Conservation (phyloP, 1,140 invertebrate species). For the Drosophila pallidifrons region DNA sequence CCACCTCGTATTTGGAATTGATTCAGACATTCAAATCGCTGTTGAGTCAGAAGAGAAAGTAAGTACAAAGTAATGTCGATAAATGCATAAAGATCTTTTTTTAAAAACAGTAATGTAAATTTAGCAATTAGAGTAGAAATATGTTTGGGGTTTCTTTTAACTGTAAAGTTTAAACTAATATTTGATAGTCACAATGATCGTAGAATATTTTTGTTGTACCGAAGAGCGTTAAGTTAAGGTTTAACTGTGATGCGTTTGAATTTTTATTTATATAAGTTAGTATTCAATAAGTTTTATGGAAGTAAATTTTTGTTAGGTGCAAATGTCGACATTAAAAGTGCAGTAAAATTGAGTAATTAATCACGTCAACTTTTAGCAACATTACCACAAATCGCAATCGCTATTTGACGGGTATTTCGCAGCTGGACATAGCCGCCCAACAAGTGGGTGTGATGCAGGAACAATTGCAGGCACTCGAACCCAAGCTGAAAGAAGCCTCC, state of each 20-base stretch:
- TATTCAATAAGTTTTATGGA: no score
- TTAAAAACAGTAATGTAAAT: no score
- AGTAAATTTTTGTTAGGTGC: no score
- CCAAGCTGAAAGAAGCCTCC: conserved; percentile 94
- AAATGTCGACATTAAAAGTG: no score
- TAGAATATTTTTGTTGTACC: no score
- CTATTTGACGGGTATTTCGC: conserved; percentile 95
- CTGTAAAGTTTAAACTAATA: neutral
- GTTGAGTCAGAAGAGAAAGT: conserved; percentile 90
- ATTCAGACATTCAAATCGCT: conserved; percentile 96
- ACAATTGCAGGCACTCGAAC: conserved; percentile 93
- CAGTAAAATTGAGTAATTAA: neutral
- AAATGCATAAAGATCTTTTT: no score
- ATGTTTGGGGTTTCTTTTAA: neutral
- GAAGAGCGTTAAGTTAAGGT: no score
- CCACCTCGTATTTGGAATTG: conserved; percentile 96
- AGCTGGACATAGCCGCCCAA: conserved; percentile 92
- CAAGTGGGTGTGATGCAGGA: conserved; percentile 95
- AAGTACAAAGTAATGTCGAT: conserved; percentile 1
- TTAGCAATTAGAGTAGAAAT: no score
- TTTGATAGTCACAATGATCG: no score
- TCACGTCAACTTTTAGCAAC: conserved; percentile 75
- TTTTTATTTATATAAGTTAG: no score
- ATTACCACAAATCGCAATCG: conserved; percentile 88
- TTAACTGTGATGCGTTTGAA: no score